phyloP scores from a whole-genome alignment of 2,797 vertebrate species.

The Cottoperca gobio region DNA sequence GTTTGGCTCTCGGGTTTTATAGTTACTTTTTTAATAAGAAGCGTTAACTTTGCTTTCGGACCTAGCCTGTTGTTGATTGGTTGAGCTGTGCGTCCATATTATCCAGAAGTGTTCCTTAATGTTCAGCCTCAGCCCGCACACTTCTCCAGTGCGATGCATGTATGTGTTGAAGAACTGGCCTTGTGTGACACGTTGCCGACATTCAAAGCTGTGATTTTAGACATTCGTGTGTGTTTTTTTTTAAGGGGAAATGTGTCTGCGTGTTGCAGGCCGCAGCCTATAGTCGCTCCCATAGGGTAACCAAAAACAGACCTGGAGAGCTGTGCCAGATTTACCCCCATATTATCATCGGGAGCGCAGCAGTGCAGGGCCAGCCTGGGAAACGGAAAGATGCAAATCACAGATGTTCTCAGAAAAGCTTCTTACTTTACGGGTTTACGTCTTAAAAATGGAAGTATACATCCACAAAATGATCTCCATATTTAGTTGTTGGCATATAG shows the following conservation, averaged over 20 bases:
- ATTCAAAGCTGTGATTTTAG: constrained; percentile 21
- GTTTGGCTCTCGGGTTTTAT: not conserved
- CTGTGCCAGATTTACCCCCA: constrained; percentile 63
- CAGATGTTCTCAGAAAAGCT: too few species aligned
- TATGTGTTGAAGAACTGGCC: not conserved
- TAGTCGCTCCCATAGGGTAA: constrained; percentile 74
- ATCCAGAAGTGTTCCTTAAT: constrained; percentile 20
- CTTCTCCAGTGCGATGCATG: not conserved
- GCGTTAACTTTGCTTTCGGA: constrained; percentile 33
- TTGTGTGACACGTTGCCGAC: constrained; percentile 32
- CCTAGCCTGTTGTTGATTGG: constrained; percentile 69
- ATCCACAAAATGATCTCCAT: not conserved
- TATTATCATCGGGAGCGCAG: constrained; percentile 29
- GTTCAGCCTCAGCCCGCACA: constrained; percentile 15
- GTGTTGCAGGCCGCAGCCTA: constrained; percentile 80
- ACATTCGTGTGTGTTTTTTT: constrained; percentile 1
- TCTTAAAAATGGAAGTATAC: too few species aligned
- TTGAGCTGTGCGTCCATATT: constrained; percentile 45
- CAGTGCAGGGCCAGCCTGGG: constrained; percentile 1
- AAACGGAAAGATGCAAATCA: too few species aligned
- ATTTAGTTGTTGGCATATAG: not conserved
- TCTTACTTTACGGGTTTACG: too few species aligned
- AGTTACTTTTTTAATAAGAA: constrained; percentile 2
- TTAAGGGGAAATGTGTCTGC: constrained; percentile 16
- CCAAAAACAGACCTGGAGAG: constrained; percentile 67